Percentiles rank a stretch among this genome's conserved stretches.
These are phyloP conservation scores for Epinotia bilunana DNA, from an alignment of 2,888 invertebrate species.

Conservation along the genomic window DNA sequence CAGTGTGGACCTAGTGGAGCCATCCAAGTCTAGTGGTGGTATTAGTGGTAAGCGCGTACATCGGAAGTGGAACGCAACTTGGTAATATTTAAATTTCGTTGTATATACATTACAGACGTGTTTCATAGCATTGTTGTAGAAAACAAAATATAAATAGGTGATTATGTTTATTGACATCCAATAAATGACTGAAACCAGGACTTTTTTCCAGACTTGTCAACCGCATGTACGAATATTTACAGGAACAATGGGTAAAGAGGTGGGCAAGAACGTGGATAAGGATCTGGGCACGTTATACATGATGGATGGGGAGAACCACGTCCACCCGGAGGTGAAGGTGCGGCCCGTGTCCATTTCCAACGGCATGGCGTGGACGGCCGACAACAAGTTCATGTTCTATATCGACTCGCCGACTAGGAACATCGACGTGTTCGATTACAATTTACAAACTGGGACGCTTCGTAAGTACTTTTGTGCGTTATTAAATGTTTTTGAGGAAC, in stretches of 20 bases:
- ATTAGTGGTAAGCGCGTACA: background rate
- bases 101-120: too few species aligned
- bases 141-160: background rate
- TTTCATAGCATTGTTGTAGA: background rate
- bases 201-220: background rate
- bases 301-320: constrained; percentile 72
- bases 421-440: constrained; percentile 89
- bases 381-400: constrained; percentile 89
- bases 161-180: too few species aligned
- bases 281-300: constrained; percentile 86
- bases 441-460: constrained; percentile 83
- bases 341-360: constrained; percentile 88
- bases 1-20: background rate
- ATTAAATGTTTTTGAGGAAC: background rate
- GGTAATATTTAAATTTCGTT: too few species aligned
- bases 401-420: constrained; percentile 89
- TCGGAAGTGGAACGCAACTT: background rate
- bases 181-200: too few species aligned
- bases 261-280: constrained; percentile 69
- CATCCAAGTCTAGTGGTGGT: too few species aligned
- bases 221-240: constrained; percentile 28
- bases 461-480: constrained; percentile 72
- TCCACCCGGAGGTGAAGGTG: constrained; percentile 65
- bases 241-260: constrained; percentile 88
- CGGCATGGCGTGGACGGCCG: constrained; percentile 90